Conservation (phyloP, 2,113 vertebrate genomes). For the Ptyas mucosa region DNA sequence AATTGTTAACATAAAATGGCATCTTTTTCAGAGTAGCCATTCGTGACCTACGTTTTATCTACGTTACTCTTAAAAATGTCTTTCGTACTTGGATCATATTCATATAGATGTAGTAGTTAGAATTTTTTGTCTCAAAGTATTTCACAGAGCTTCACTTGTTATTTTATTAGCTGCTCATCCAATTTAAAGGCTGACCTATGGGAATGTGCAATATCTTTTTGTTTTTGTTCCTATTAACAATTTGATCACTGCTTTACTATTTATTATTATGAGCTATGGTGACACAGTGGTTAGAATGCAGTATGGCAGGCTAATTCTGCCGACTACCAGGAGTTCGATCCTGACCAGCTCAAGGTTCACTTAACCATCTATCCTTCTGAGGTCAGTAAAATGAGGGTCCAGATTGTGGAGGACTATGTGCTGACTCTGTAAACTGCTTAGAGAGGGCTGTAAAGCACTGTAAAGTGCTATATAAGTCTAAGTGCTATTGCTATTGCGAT, state of each 20-base stretch:
- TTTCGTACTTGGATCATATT: background rate
- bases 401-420: background rate
- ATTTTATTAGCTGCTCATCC: background rate
- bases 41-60: background rate
- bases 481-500: background rate
- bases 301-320: background rate
- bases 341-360: background rate
- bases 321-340: background rate
- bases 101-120: background rate
- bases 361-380: background rate
- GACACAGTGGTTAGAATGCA: background rate
- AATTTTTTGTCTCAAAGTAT: background rate
- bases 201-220: background rate
- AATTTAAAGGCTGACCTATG: background rate
- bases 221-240: background rate
- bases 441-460: background rate
- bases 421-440: background rate
- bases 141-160: background rate
- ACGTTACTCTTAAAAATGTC: background rate
- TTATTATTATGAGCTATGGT: background rate
- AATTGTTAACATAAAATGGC: background rate
- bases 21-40: background rate
- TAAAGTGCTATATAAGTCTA: background rate
- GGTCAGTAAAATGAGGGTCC: background rate
- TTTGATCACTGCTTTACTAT: background rate